A percentile compares a stretch with the other conserved stretches of the same genome.
These are phyloP conservation scores for Melospiza georgiana DNA, from an alignment of 2,113 vertebrate species.

Conservation along the genomic window DNA sequence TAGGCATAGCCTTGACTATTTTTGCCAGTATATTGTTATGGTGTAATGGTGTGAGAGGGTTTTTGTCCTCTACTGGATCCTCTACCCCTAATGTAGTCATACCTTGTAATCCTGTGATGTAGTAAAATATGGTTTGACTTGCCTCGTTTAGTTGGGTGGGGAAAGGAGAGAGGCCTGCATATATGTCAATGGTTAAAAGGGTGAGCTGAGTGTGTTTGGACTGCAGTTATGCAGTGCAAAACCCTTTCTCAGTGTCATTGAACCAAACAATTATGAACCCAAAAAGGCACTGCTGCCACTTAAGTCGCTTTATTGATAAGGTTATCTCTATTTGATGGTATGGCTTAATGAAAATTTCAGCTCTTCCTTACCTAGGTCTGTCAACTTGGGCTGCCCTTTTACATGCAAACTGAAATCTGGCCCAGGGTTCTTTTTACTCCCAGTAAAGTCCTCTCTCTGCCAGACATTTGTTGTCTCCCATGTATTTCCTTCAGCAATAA, in stretches of 20 bases:
- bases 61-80: neutral
- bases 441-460: neutral
- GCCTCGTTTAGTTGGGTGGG: neutral
- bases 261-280: neutral
- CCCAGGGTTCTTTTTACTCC: neutral
- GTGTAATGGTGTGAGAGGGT: neutral
- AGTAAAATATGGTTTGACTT: neutral
- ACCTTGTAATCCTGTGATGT: neutral
- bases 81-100: neutral
- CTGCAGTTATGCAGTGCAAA: neutral
- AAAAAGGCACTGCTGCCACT: neutral
- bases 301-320: neutral
- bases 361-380: neutral
- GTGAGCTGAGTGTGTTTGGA: neutral
- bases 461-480: neutral
- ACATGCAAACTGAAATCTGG: neutral
- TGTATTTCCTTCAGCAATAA: slow-evolving; percentile 13
- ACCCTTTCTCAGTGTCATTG: neutral
- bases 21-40: neutral
- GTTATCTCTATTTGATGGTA: neutral
- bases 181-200: neutral
- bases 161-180: neutral
- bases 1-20: neutral
- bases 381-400: neutral
- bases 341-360: neutral